phyloP scores from a whole-genome alignment of 1,140 invertebrate species.

The Neoseiulus cucumeris region DNA sequence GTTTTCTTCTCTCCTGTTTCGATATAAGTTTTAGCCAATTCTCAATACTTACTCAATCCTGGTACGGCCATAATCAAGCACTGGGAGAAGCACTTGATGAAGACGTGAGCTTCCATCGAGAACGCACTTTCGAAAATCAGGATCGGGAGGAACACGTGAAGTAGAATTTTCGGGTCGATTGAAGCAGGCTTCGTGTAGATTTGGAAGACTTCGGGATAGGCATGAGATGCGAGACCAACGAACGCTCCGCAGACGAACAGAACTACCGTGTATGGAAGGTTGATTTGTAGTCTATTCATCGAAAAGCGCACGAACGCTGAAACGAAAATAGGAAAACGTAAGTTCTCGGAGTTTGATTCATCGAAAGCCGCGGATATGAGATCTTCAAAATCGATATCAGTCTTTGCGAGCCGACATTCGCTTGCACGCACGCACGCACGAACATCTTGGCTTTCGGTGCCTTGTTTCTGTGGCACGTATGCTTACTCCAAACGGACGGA shows the following conservation, averaged over 20 bases:
- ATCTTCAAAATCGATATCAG: too few relatives aligned
- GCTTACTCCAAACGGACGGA: too few relatives aligned
- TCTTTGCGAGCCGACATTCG: too few relatives aligned
- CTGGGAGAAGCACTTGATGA: slow-evolving; percentile 28
- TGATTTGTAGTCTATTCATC: slow-evolving; percentile 13
- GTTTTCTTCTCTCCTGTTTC: too few relatives aligned
- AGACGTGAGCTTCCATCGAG: slow-evolving; percentile 29
- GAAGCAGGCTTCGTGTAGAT: slow-evolving; percentile 21
- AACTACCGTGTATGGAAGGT: slow-evolving; percentile 18
- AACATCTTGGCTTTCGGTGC: too few relatives aligned
- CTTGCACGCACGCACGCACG: too few relatives aligned
- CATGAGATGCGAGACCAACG: slow-evolving; percentile 14
- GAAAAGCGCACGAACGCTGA: slow-evolving; percentile 16
- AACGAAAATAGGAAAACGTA: background rate
- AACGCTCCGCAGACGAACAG: slow-evolving; percentile 18
- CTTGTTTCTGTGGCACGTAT: too few relatives aligned
- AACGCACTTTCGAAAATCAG: slow-evolving; percentile 34
- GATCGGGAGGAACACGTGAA: slow-evolving; percentile 30
- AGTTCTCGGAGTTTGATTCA: too few relatives aligned
- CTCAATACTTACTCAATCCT: slow-evolving; percentile 20
- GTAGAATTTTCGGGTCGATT: slow-evolving; percentile 27
- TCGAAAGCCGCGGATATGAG: too few relatives aligned
- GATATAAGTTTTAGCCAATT: too few relatives aligned
- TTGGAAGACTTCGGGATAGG: slow-evolving; percentile 8
- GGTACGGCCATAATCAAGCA: slow-evolving; percentile 28